Conservation (phyloP, 2,888 invertebrate genomes). For the Drosophila testacea region DNA sequence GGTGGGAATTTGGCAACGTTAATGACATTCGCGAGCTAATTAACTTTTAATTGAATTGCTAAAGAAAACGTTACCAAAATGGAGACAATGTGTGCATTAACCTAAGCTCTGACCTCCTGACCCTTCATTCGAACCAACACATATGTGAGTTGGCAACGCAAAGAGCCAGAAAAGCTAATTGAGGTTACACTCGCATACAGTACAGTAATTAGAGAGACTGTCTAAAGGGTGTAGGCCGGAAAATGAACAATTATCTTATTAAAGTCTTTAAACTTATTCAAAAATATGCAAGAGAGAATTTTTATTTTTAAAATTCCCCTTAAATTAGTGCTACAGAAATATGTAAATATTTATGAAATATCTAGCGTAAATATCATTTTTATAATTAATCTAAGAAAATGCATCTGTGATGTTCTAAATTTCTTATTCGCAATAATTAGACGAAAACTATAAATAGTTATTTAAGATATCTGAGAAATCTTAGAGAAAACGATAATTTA, state of each 20-base stretch:
- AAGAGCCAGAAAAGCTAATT: constrained; percentile 13
- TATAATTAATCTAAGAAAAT: no score
- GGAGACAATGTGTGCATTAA: constrained; percentile 37
- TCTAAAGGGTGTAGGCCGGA: not conserved
- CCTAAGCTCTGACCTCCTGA: constrained; percentile 16
- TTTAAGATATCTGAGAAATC: no score
- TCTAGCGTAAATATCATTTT: no score
- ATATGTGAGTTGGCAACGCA: constrained; percentile 2
- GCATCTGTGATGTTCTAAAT: not conserved
- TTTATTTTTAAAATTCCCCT: no score
- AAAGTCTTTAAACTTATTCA: no score
- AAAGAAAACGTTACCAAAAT: constrained; percentile 49
- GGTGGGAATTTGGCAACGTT: constrained; percentile 29
- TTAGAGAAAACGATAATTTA: no score
- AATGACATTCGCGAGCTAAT: constrained; percentile 62
- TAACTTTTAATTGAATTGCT: constrained; percentile 69
- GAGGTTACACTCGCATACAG: constrained; percentile 19
- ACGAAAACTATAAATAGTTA: not conserved
- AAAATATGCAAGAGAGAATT: no score
- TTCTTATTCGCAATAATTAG: not conserved
- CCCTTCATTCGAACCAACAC: not conserved
- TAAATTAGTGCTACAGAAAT: no score
- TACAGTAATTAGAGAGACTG: constrained; percentile 14
- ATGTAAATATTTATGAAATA: no score
- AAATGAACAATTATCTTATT: not conserved